Percentiles rank a stretch among this genome's conserved stretches.
phyloP scores from a whole-genome alignment of 1,140 invertebrate genomes.

The Drosophila pallidifrons region DNA sequence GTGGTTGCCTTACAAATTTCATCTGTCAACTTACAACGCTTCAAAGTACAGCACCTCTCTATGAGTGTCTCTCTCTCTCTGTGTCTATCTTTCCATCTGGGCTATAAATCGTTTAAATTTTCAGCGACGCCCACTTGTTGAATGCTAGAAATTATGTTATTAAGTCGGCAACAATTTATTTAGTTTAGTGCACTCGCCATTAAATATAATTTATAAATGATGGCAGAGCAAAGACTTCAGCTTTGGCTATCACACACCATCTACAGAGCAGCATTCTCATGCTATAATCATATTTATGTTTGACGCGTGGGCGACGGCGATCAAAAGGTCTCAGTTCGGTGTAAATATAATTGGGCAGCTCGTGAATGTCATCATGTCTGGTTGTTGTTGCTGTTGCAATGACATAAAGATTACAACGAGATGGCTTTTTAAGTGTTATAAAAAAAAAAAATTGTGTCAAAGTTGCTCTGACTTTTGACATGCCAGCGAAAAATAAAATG shows the following conservation, averaged over 20 bases:
- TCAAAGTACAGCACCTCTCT: not conserved
- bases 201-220: constrained; percentile 77
- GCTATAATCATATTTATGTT: constrained; percentile 60
- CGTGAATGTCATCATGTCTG: constrained; percentile 17
- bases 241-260: constrained; percentile 17
- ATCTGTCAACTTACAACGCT: constrained; percentile 22
- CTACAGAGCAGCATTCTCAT: not conserved
- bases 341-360: constrained; percentile 56
- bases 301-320: constrained; percentile 57
- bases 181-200: constrained; percentile 80
- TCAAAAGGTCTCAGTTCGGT: constrained; percentile 34
- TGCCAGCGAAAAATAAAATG: constrained; percentile 1
- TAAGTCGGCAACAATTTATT: constrained; percentile 76
- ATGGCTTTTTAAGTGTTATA: constrained; percentile 68
- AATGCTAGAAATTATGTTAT: constrained; percentile 63
- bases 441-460: constrained; percentile 34
- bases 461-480: constrained; percentile 60
- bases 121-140: constrained; percentile 67
- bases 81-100: not conserved
- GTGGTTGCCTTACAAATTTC: constrained; percentile 26
- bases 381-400: constrained; percentile 58
- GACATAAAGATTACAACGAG: constrained; percentile 54
- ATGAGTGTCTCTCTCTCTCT: too few species aligned
- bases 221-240: constrained; percentile 8
- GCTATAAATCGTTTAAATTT: constrained; percentile 71